A percentile compares a stretch with the other conserved stretches of the same genome.
Conservation (phyloP, 2,797 vertebrate genomes). For the Sebastes oblongus region DNA sequence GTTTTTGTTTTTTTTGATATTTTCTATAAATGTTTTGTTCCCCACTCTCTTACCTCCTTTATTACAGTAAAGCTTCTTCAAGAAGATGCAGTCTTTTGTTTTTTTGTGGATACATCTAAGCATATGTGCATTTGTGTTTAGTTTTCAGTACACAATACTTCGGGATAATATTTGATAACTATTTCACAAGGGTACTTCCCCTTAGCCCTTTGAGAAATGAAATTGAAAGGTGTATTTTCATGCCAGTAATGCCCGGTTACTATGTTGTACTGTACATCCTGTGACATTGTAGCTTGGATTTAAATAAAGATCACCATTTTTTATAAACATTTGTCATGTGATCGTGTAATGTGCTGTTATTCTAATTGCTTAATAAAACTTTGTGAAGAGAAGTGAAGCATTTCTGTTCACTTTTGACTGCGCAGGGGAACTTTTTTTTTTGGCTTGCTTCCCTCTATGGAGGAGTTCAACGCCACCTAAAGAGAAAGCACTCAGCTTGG, state of each 20-base stretch:
- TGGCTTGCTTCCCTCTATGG: neutral
- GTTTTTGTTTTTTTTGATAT: slow-evolving; percentile 10
- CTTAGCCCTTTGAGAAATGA: slow-evolving; percentile 35
- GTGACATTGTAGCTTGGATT: slow-evolving; percentile 64
- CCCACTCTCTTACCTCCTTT: neutral
- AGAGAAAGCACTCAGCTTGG: accelerated
- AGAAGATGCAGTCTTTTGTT: slow-evolving; percentile 24
- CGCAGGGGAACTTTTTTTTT: neutral
- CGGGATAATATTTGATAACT: slow-evolving; percentile 50
- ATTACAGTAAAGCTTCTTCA: slow-evolving; percentile 18
- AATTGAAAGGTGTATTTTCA: slow-evolving; percentile 61
- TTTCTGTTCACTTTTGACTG: neutral
- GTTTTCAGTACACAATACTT: slow-evolving; percentile 42
- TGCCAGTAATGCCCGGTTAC: slow-evolving; percentile 50
- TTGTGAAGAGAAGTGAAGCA: neutral
- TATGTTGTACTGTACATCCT: slow-evolving; percentile 62
- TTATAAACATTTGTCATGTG: slow-evolving; percentile 43
- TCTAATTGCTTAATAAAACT: neutral
- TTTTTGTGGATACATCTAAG: slow-evolving; percentile 11
- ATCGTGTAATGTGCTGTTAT: neutral
- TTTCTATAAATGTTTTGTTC: slow-evolving; percentile 43
- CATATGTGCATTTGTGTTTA: slow-evolving; percentile 50
- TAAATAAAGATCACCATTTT: slow-evolving; percentile 81
- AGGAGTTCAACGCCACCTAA: neutral
- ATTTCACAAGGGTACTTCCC: slow-evolving; percentile 18